Conservation (phyloP, 92 coral and sea anemone genomes). For the Porites evermanni region DNA sequence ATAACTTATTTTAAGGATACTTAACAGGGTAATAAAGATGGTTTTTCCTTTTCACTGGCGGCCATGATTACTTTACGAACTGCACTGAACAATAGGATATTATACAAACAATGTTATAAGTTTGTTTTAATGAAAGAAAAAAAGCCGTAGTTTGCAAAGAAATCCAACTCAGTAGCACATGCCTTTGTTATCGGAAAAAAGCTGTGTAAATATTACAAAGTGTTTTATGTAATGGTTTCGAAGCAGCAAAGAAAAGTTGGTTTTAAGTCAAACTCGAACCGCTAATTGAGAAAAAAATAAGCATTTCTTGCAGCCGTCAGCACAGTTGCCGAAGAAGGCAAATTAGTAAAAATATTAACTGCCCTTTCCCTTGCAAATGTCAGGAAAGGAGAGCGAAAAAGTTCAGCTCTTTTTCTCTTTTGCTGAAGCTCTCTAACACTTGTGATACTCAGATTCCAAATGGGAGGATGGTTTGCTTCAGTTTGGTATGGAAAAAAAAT, state of each 20-base stretch:
- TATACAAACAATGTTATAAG: neutral
- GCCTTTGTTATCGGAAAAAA: neutral
- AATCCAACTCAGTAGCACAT: neutral
- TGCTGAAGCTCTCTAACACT: too few relatives aligned
- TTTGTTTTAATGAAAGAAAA: neutral
- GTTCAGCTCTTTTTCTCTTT: too few relatives aligned
- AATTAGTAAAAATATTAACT: too few relatives aligned
- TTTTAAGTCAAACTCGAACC: neutral
- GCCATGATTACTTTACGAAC: neutral
- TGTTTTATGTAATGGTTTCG: neutral
- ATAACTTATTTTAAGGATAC: neutral
- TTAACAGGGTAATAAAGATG: neutral
- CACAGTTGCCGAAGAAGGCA: too few relatives aligned
- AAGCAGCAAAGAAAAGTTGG: neutral
- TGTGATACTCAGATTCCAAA: too few relatives aligned
- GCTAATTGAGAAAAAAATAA: neutral
- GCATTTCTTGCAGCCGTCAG: too few relatives aligned
- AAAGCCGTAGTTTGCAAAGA: neutral
- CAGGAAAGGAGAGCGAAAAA: too few relatives aligned
- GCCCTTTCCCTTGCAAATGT: too few relatives aligned
- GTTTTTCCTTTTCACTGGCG: too few relatives aligned
- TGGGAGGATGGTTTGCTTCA: too few relatives aligned
- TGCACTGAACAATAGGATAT: neutral
- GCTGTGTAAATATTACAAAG: slow-evolving; percentile 2
- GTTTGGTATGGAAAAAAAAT: too few relatives aligned